phyloP scores from a whole-genome alignment of 2,113 vertebrate species.

The Chionomys nivalis region DNA sequence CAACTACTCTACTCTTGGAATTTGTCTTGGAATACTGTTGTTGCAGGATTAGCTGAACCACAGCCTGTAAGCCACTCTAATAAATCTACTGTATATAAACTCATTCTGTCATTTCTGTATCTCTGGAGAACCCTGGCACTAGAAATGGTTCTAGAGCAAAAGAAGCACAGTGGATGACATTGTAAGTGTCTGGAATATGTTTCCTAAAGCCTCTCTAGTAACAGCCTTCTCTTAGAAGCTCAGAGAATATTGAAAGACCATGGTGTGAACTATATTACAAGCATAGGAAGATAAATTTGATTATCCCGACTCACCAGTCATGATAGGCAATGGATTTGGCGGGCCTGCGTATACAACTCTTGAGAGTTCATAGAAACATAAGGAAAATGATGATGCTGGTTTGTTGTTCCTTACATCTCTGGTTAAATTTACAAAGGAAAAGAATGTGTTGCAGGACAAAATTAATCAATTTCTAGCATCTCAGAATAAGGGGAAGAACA shows the following conservation, averaged over 20 bases:
- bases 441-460: not conserved
- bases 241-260: no score
- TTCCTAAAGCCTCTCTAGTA: no score
- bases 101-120: no score
- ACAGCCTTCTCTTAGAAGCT: no score
- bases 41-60: not conserved
- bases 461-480: not conserved
- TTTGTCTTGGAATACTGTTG: not conserved
- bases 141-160: no score
- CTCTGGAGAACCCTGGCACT: no score
- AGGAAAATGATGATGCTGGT: not conserved
- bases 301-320: not conserved
- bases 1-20: not conserved
- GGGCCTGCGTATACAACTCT: not conserved
- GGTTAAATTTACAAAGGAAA: not conserved
- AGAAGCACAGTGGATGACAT: no score
- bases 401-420: not conserved
- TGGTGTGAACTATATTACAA: no score
- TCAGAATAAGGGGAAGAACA: no score
- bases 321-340: not conserved
- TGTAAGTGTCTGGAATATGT: no score
- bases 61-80: not conserved
- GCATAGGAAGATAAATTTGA: not conserved
- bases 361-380: not conserved
- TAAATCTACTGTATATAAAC: not conserved